Conservation (phyloP, 2,888 invertebrate genomes). For the Dendrolimus pini region DNA sequence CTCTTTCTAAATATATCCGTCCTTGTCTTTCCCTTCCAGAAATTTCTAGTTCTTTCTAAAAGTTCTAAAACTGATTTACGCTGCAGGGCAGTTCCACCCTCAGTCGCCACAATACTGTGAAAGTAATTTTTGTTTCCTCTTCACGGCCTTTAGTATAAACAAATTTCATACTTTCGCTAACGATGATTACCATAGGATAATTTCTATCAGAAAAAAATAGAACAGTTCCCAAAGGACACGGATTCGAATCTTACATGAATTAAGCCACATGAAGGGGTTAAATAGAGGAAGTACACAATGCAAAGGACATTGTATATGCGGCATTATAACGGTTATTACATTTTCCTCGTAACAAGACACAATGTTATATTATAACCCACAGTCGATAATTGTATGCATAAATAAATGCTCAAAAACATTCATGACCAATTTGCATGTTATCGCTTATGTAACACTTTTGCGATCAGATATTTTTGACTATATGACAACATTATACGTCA, state of each 20-base stretch:
- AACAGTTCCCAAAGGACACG: not conserved
- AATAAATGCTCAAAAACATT: not conserved
- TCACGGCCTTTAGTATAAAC: too few species aligned
- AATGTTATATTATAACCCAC: not conserved
- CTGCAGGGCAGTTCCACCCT: too few species aligned
- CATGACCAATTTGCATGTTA: not conserved
- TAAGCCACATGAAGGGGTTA: not conserved
- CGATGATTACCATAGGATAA: too few species aligned
- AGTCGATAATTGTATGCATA: not conserved
- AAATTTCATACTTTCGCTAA: too few species aligned
- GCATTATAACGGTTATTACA: not conserved
- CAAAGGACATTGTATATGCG: constrained; percentile 3
- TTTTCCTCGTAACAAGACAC: not conserved
- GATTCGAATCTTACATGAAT: too few species aligned
- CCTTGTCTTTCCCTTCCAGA: too few species aligned
- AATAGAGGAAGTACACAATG: constrained; percentile 13
- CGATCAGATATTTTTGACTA: constrained; percentile 27
- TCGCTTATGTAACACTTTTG: constrained; percentile 2
- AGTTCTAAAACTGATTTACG: too few species aligned
- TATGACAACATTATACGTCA: constrained; percentile 25
- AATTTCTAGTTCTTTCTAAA: too few species aligned
- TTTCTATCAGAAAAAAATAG: too few species aligned
- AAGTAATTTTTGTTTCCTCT: too few species aligned
- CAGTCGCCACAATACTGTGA: too few species aligned
- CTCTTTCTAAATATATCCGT: too few species aligned